Evolutionary conservation across 2,797 vertebrate species (phyloP).

Genomic region (Mus minutoides): DNA sequence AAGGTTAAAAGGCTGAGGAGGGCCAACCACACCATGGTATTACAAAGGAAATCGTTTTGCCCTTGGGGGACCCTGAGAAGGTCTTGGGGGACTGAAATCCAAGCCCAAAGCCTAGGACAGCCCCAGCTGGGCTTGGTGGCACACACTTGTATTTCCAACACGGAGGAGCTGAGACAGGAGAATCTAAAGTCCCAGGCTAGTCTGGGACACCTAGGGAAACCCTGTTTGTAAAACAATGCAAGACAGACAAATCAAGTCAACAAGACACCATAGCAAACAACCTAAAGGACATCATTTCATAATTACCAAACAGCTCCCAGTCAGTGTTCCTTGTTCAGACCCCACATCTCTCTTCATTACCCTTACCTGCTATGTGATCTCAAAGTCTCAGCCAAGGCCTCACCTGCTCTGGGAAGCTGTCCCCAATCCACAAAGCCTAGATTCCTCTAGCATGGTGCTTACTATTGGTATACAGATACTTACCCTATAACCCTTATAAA

Average conservation of each 20-base stretch:
- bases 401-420: neutral
- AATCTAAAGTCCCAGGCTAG: neutral
- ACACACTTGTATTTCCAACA: neutral
- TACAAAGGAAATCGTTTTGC: constrained; percentile 8
- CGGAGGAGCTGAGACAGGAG: neutral
- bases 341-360: neutral
- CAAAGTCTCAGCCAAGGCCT: constrained; percentile 10
- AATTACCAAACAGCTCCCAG: neutral
- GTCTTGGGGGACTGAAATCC: neutral
- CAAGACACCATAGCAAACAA: neutral
- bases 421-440: neutral
- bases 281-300: neutral
- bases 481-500: constrained; percentile 22
- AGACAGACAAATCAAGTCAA: neutral
- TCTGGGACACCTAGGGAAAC: neutral
- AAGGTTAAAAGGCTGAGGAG: neutral
- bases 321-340: neutral
- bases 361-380: neutral
- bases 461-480: neutral
- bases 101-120: constrained; percentile 2
- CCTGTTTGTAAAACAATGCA: neutral
- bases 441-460: neutral
- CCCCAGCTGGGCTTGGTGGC: neutral
- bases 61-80: neutral
- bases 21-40: neutral